Evolutionary conservation across 2,113 vertebrate genomes (phyloP), one percentile per base, ranked within the genome.

Genomic region (Tursiops truncatus): DNA sequence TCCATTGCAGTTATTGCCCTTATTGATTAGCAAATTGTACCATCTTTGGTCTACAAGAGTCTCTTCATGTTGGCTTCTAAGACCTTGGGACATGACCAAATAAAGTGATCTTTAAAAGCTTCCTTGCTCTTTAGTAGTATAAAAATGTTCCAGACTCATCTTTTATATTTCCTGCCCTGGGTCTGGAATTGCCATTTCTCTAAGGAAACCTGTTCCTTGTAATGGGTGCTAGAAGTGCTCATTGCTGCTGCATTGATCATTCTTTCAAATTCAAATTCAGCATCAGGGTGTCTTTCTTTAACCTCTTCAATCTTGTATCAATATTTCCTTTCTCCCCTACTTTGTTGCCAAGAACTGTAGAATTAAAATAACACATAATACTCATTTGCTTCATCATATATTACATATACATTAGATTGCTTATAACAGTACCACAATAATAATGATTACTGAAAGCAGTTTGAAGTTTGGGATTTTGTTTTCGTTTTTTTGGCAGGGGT

Each of bases 361-460:
- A n/a, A 79, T 93, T 96, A 73, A 95, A 93, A 63, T 86, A 86
- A 70, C 58, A 74, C 11, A 21, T 26, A 44, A 33, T 84, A 88
- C 33, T 91, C 36, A 79, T 79, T 87, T 77, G 31, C 41, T 95
- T 82, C 18, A 26, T 92, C 18, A 79, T 83, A 13, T 87, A 71
- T 95, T 79, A 91, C 44, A 79, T 18, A 5, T 87, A 91, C 14
- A 58, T 79, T 93, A 77, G 11, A 28, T 25, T 93, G 28, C 65
- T 50, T 80, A 58, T 65, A 79, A 71, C 21, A 88, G 17, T 13
- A 58, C 17, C 31, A 68, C 58, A 74, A 2, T 13, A 93, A 15
- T 18, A 88, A 31, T 70, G 20, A 47, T 90, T 95, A 89, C 28
- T 89, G 31, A 74, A 90, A 95, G 21, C 62, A 82, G 2, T 82